These are phyloP conservation scores for Sarcophaga peregrina DNA, from an alignment of 1,140 invertebrate species.

Conservation along the genomic window DNA sequence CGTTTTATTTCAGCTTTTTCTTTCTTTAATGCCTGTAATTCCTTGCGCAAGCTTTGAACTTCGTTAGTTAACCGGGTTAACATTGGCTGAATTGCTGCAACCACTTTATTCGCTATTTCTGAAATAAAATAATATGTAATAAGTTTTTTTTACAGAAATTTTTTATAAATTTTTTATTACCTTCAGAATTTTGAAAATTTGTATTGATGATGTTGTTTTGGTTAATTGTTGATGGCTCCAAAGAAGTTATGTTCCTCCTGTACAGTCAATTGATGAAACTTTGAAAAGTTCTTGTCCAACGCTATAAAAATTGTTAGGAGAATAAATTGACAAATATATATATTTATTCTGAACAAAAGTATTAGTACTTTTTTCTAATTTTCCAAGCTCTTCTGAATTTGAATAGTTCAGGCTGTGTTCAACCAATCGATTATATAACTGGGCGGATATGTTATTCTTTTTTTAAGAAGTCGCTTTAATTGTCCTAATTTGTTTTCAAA, in stretches of 20 bases:
- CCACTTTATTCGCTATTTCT: no score
- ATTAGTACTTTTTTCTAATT: slow-evolving; percentile 24
- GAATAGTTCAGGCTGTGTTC: background rate
- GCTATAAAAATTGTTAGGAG: slow-evolving; percentile 21
- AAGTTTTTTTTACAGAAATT: no score
- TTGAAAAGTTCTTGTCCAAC: slow-evolving; percentile 29
- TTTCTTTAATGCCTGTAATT: no score
- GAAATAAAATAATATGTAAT: no score
- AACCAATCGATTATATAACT: slow-evolving; percentile 36
- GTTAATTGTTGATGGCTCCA: background rate
- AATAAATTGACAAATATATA: background rate
- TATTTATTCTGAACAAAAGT: slow-evolving; percentile 25
- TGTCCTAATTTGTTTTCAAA: slow-evolving; percentile 38
- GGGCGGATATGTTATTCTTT: slow-evolving; percentile 32
- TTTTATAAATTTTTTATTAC: no score
- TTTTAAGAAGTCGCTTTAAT: slow-evolving; percentile 34
- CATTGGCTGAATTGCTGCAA: no score
- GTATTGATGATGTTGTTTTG: no score
- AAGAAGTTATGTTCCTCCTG: background rate
- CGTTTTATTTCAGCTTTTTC: no score
- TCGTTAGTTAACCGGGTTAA: no score
- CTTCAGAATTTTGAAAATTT: no score
- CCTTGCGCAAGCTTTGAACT: no score
- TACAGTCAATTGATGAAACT: slow-evolving; percentile 16
- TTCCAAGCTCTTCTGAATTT: background rate